These are phyloP conservation scores for Caenorhabditis sp. DNA, from an alignment of 2,888 invertebrate species.

Conservation along the genomic window DNA sequence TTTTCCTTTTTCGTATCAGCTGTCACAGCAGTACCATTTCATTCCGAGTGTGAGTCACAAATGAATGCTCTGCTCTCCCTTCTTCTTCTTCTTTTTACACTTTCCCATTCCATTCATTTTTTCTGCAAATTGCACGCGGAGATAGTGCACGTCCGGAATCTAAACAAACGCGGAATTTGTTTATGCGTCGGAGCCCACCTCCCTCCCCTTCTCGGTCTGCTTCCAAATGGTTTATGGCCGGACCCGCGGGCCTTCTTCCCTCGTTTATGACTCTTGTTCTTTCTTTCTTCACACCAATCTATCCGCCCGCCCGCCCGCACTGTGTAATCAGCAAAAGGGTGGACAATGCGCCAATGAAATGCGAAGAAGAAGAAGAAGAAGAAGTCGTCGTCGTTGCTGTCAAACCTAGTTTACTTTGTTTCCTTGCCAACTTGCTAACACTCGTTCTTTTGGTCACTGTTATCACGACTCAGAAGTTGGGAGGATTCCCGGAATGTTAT, in stretches of 20 bases:
- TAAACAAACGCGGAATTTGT: slow-evolving; percentile 37
- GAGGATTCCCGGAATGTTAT: too few relatives aligned
- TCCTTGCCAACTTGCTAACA: too few relatives aligned
- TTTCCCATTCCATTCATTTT: not conserved
- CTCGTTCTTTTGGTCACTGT: too few relatives aligned
- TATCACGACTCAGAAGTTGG: too few relatives aligned
- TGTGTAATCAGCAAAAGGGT: slow-evolving; percentile 36
- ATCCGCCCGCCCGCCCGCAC: not conserved
- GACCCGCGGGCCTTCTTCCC: not conserved
- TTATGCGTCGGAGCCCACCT: slow-evolving; percentile 20
- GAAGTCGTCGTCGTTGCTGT: not conserved
- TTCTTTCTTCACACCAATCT: slow-evolving; percentile 16
- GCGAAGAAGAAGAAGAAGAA: not conserved
- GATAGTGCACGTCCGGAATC: slow-evolving; percentile 34
- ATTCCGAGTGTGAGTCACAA: not conserved
- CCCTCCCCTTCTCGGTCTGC: not conserved
- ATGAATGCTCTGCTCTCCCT: not conserved
- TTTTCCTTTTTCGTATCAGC: not conserved
- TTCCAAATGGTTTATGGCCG: slow-evolving; percentile 43
- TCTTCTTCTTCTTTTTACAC: not conserved
- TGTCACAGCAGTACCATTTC: not conserved
- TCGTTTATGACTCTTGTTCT: slow-evolving; percentile 52
- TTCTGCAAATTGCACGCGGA: slow-evolving; percentile 28
- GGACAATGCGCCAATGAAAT: slow-evolving; percentile 30
- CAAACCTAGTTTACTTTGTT: not conserved